Evolutionary conservation across 2,888 invertebrate species (phyloP), one percentile per base, ranked within the genome.

Genomic region (Aromia moschata): DNA sequence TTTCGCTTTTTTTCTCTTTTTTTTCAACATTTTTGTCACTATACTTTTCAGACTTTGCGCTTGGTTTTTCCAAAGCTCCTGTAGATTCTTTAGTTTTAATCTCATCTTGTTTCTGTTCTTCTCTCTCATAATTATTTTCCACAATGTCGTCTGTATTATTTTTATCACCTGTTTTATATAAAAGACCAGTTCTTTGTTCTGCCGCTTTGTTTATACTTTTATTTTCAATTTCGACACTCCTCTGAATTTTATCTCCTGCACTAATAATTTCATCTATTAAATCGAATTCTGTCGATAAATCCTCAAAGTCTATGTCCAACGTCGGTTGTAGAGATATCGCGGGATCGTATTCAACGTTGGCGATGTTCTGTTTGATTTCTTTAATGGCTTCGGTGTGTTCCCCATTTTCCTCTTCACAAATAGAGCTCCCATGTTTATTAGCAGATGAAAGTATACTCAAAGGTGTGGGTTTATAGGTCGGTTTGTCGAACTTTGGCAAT

Each of bases 201-300:
- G 7, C 3, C 7, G 7, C 7, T 7, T 25, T 25, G 25, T 3
- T 7, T 5, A 25, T 25, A 25, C 7, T 25, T 7, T 25, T 7
- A 25, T 25, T 3, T 25, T 3, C 3, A 25, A 3, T 25, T 25
- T 25, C 4, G 7, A 25, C 25, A 25, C 7, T 25, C 7, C 25
- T 62, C 11, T 44, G 11, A 37, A 7, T 41, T 58, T 62, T 60
- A 30, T 59, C 54, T 53, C 30, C 44, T 20, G 72, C 60, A 33
- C 67, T 71, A 2, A 82, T 68, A 47, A 82, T 79, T 56, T 82
- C 81, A 66, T 82, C 81, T 43, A 83, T 79, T 56, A 80, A 70
- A 58, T 81, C 78, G 66, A 81, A 80, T 46, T 81, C 83, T 7
- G 70, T 71, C 2, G 77, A 72, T 41, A 82, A 74, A 49, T 78